These are phyloP conservation scores for Ochotona curzoniae DNA, from an alignment of 2,113 vertebrate genomes.

Conservation along the genomic window DNA sequence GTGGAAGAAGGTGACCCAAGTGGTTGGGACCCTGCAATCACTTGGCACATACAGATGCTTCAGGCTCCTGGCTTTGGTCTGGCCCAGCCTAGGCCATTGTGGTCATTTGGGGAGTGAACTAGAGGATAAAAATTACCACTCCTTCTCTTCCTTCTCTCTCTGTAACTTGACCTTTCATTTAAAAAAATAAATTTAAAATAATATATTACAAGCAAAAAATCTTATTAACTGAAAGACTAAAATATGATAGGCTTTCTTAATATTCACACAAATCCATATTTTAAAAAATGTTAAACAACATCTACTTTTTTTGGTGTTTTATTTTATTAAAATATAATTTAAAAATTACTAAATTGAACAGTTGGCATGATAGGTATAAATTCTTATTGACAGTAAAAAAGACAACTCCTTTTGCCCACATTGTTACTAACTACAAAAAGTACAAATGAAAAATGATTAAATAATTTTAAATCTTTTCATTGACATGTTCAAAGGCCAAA, in stretches of 20 bases:
- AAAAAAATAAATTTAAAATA: too few species aligned
- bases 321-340: slow-evolving; percentile 49
- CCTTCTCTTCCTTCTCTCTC: too few species aligned
- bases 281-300: slow-evolving; percentile 55
- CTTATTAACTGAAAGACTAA: slow-evolving; percentile 46
- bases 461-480: slow-evolving; percentile 7
- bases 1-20: too few species aligned
- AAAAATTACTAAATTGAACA: slow-evolving; percentile 50
- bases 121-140: too few species aligned
- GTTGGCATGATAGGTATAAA: slow-evolving; percentile 19
- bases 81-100: too few species aligned
- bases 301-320: slow-evolving; percentile 38
- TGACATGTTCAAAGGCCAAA: slow-evolving; percentile 62
- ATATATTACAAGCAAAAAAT: slow-evolving; percentile 39
- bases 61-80: too few species aligned
- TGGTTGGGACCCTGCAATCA: too few species aligned
- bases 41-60: too few species aligned
- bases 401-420: slow-evolving; percentile 34
- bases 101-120: too few species aligned
- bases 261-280: slow-evolving; percentile 53
- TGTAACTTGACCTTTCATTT: too few species aligned
- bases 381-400: slow-evolving; percentile 53
- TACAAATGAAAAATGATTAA: slow-evolving; percentile 50
- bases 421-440: slow-evolving; percentile 47
- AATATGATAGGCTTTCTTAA: slow-evolving; percentile 54